Evolutionary conservation across 2,113 vertebrate species (phyloP).

Genomic region (Leptobrachium ailaonicum): DNA sequence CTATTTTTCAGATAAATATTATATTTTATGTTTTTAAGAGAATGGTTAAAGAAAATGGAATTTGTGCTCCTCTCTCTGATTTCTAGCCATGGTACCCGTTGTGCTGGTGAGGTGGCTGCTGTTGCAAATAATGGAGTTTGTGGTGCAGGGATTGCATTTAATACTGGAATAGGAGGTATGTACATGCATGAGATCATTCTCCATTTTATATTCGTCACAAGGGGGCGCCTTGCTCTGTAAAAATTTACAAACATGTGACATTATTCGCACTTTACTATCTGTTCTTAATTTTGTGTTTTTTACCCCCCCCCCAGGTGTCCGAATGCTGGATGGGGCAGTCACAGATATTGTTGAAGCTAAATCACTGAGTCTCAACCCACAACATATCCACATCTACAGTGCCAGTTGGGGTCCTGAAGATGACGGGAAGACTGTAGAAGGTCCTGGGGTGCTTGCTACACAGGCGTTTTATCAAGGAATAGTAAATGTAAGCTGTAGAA

Average conservation of each 20-base stretch:
- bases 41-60: too few relatives aligned
- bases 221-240: too few relatives aligned
- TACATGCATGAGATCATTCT: too few relatives aligned
- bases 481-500: constrained; percentile 50
- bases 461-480: constrained; percentile 66
- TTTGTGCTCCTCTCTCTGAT: neutral
- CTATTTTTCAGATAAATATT: too few relatives aligned
- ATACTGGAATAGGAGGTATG: constrained; percentile 69
- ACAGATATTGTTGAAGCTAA: constrained; percentile 71
- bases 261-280: neutral
- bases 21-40: too few relatives aligned
- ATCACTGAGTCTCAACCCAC: constrained; percentile 68
- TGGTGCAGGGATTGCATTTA: constrained; percentile 64
- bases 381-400: constrained; percentile 76
- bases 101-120: constrained; percentile 70
- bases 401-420: constrained; percentile 78
- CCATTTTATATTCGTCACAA: too few relatives aligned
- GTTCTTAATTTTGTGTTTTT: neutral
- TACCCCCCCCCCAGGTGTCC: constrained; percentile 60
- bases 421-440: constrained; percentile 63
- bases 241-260: too few relatives aligned
- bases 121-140: constrained; percentile 68
- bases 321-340: constrained; percentile 75
- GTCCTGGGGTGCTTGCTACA: constrained; percentile 61
- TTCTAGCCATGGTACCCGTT: constrained; percentile 74